These are phyloP conservation scores for Thinocorus orbignyianus DNA, from an alignment of 2,113 vertebrate genomes.

Conservation along the genomic window DNA sequence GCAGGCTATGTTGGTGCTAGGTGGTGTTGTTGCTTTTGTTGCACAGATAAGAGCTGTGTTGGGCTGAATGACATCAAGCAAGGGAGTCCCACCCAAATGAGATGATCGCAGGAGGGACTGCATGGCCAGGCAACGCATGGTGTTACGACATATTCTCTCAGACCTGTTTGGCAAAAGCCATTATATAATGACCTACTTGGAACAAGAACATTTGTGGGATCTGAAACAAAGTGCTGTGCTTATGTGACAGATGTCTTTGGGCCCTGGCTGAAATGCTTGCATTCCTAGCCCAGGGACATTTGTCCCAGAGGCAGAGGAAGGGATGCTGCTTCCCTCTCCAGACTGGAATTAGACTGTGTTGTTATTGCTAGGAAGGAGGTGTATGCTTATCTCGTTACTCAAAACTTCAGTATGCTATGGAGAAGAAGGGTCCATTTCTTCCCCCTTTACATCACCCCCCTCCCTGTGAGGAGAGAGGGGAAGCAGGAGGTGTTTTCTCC, in stretches of 20 bases:
- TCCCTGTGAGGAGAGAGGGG: neutral
- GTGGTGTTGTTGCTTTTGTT: neutral
- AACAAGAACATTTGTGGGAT: neutral
- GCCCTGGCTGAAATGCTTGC: neutral
- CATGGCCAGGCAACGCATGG: neutral
- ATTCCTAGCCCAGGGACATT: neutral
- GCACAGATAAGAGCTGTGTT: neutral
- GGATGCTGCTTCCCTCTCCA: neutral
- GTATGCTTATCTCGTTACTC: neutral
- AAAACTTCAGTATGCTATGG: neutral
- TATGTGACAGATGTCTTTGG: neutral
- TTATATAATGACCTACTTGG: slow-evolving; percentile 39
- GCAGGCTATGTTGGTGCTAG: neutral
- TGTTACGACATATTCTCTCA: neutral
- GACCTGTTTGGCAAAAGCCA: neutral
- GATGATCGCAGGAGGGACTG: neutral
- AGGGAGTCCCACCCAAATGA: neutral
- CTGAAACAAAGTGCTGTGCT: neutral
- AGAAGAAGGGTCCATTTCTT: neutral
- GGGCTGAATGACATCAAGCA: neutral
- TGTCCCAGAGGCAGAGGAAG: neutral
- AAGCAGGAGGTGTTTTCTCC: neutral
- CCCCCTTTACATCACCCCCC: neutral
- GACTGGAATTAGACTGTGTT: neutral
- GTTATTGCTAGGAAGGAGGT: neutral